A percentile compares a stretch with the other conserved stretches of the same genome.
These are phyloP conservation scores for Mustela nigripes DNA, from an alignment of 2,113 vertebrate species.

Conservation along the genomic window DNA sequence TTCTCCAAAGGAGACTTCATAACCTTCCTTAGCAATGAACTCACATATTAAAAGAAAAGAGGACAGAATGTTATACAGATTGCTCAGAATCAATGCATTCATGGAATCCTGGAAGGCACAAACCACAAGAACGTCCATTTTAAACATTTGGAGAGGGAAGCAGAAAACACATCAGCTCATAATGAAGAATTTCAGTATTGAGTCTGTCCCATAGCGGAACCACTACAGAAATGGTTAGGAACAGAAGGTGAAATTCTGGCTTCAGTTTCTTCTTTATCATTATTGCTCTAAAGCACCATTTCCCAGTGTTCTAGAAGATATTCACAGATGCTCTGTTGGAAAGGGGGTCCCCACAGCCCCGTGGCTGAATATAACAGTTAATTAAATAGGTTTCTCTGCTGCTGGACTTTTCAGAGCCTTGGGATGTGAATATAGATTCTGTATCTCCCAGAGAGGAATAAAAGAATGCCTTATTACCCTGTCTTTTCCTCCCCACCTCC, in stretches of 20 bases:
- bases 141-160: neutral
- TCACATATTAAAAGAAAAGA: neutral
- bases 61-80: neutral
- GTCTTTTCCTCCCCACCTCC: neutral
- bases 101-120: neutral
- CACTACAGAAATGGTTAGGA: neutral
- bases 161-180: neutral
- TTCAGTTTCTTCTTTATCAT: neutral
- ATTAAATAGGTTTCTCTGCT: constrained; percentile 33
- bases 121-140: neutral
- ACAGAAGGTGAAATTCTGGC: neutral
- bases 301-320: neutral
- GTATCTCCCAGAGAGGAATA: neutral
- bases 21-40: neutral
- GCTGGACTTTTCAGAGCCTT: constrained; percentile 27
- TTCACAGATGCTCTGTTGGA: neutral
- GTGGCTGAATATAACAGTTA: neutral
- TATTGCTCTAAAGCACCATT: constrained; percentile 9
- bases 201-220: neutral
- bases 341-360: neutral
- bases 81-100: neutral
- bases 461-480: neutral
- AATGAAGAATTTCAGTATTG: neutral
- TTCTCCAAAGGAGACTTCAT: constrained; percentile 11
- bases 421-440: neutral